Conservation (phyloP, 2,113 vertebrate species). For the Scatophagus argus region DNA sequence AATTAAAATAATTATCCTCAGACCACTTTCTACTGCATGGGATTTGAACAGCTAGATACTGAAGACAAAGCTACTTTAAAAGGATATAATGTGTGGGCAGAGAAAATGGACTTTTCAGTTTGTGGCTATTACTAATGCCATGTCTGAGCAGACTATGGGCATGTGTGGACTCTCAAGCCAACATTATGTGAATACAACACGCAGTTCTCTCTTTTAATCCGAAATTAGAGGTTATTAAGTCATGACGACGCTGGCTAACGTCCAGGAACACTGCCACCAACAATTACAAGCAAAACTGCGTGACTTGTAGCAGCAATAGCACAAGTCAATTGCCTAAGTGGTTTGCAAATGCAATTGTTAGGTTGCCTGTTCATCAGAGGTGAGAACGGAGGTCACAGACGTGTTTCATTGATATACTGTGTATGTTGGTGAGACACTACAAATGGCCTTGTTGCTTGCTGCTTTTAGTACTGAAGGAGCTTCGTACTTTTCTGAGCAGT, state of each 20-base stretch:
- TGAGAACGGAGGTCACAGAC: constrained; percentile 48
- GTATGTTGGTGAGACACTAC: background rate
- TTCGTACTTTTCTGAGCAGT: background rate
- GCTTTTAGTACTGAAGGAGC: background rate
- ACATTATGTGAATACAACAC: background rate
- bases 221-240: constrained; percentile 7
- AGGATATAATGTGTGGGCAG: constrained; percentile 28
- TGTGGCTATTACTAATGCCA: background rate
- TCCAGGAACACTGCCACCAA: background rate
- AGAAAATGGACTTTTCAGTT: constrained; percentile 23
- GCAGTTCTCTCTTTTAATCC: background rate
- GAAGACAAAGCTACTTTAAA: constrained; percentile 45
- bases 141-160: background rate
- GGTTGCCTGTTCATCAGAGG: constrained; percentile 55
- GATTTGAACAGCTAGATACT: constrained; percentile 51
- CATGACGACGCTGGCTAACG: constrained; percentile 7
- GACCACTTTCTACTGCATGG: constrained; percentile 40
- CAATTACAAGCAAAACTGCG: background rate
- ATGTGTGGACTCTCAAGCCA: background rate
- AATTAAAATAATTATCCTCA: constrained; percentile 69
- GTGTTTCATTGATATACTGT: constrained; percentile 22
- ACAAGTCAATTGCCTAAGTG: constrained; percentile 53
- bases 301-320: constrained; percentile 21
- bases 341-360: constrained; percentile 49
- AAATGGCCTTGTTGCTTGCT: constrained; percentile 15